Evolutionary conservation across 2,797 vertebrate genomes (phyloP).

Genomic region (Ptychobarbus kaznakovi): DNA sequence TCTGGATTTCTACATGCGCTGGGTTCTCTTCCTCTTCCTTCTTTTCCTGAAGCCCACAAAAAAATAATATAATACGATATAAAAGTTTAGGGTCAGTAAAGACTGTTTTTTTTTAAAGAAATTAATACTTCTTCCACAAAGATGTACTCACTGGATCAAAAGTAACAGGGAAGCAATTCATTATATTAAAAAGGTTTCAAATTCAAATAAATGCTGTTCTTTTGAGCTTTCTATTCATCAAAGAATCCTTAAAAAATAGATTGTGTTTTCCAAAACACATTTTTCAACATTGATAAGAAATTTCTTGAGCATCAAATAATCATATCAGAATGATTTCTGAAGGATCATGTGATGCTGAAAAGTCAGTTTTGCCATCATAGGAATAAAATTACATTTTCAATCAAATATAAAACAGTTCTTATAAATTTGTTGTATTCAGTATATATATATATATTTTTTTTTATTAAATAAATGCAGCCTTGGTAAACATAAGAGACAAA

Average conservation of each 20-base stretch:
- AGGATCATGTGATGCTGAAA: neutral
- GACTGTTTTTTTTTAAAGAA: no score
- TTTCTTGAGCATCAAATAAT: neutral
- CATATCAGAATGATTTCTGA: neutral
- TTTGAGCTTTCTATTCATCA: neutral
- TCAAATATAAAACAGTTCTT: no score
- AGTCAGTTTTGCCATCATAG: neutral
- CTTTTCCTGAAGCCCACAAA: conserved; percentile 80
- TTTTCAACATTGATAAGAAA: neutral
- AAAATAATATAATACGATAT: neutral
- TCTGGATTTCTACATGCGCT: conserved; percentile 92
- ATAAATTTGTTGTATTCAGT: no score
- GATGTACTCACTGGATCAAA: neutral
- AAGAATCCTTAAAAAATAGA: neutral
- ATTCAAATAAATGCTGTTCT: neutral
- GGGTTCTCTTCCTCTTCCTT: conserved; percentile 89
- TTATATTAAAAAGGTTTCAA: neutral
- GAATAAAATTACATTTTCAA: no score
- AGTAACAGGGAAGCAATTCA: neutral
- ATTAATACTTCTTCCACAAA: neutral
- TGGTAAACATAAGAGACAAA: no score
- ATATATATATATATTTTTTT: no score
- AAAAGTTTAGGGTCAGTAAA: no score
- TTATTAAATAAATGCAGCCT: no score
- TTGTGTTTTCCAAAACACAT: neutral